Percentiles rank a stretch among this genome's conserved stretches.
phyloP scores from a whole-genome alignment of 1,140 invertebrate species.

The Drosophila sturtevanti region DNA sequence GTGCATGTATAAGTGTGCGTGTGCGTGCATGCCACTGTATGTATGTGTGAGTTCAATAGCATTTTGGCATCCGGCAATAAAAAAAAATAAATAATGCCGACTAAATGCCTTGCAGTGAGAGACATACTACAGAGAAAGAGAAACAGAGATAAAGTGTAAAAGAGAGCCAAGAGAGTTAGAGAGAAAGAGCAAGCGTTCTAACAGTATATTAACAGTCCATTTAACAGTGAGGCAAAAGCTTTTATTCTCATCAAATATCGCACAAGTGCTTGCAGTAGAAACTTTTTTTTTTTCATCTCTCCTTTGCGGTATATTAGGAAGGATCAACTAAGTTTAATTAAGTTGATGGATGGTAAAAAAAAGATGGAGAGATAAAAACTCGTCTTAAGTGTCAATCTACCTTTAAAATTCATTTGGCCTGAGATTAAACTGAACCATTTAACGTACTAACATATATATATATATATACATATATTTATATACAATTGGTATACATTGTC shows the following conservation, averaged over 20 bases:
- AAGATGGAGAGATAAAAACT: no score
- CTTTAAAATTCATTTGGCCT: no score
- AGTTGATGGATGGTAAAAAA: no score
- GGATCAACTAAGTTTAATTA: background rate
- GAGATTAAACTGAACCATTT: no score
- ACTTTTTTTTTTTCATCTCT: background rate
- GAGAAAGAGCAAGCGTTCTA: background rate
- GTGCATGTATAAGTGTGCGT: background rate
- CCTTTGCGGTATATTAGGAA: background rate
- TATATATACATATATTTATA: no score
- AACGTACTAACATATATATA: no score
- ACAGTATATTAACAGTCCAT: background rate
- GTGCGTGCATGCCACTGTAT: background rate
- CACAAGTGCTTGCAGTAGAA: background rate
- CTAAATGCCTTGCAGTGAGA: slow-evolving; percentile 51
- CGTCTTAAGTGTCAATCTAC: no score
- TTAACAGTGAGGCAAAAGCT: slow-evolving; percentile 12
- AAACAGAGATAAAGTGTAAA: background rate
- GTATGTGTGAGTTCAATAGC: slow-evolving; percentile 72
- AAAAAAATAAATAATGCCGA: slow-evolving; percentile 72
- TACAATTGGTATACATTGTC: no score
- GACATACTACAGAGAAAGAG: slow-evolving; percentile 6
- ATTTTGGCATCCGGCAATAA: slow-evolving; percentile 69
- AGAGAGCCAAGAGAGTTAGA: background rate
- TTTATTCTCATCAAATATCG: background rate